Base-by-base conservation (phyloP, 2,113 vertebrate genomes). In the Lontra canadensis region DNA sequence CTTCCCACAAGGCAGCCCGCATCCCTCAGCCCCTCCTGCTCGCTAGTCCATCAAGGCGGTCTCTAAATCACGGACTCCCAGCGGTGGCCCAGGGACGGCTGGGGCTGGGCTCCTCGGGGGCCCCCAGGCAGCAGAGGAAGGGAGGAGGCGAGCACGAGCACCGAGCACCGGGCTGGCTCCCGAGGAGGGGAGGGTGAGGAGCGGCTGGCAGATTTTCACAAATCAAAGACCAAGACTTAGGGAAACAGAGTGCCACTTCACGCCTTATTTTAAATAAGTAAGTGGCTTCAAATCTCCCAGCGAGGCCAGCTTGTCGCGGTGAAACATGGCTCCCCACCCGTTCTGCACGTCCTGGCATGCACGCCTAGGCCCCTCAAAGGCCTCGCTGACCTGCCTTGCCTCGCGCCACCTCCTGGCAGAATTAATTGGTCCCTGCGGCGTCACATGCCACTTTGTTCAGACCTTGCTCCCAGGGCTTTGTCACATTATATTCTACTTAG, bases 1-100 rank as follows among this genome's bases (percentile, higher is more conserved):
- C 97, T 97, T 97, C 97, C 96, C 97, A 97, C 96, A 71, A 97
- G 97, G 97, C 98, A 96, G 95, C 49, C 79, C 0, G 55, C 4
- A 4, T 94, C 96, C 95, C 96, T 86, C 42, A 14, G 97, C 81
- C 96, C 95, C 79, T 78, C 90, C 78, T 88, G 96, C 95, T 52
- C 74, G 93, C 95, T 78, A 96, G 96, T 97, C 97, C 97, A 98
- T 96, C 96, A 90, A 89, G 94, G 74, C 7, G 57, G 93, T 97
- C 96, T 96, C 96, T 97, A 97, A 98, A 97, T 97, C 97, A 98
- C 88, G 0, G 44, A 7, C 87, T 95, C 39, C 0, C 1, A 36
- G 85, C 17, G 0, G 26, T 7, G 47, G 89, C 88, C 71, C 8
- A 8, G 79, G 93, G 87, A 49, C 10, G 1, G 93, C 57, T 1